Base-by-base conservation (phyloP, 2,797 vertebrate genomes). In the Numenius phaeopus region DNA sequence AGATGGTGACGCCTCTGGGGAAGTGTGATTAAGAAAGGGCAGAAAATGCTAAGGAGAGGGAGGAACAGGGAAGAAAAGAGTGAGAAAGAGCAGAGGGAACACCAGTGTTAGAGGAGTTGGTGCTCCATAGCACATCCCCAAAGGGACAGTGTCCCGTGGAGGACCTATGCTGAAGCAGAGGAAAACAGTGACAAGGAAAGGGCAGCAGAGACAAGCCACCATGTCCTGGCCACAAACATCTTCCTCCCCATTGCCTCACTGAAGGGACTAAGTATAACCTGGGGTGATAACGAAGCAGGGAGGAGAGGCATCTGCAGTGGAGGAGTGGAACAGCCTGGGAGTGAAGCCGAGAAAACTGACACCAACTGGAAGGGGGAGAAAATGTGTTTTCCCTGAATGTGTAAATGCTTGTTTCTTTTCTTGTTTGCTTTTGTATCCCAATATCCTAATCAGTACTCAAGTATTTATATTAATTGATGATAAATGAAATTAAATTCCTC, bases 271-370 rank as follows among this genome's bases (percentile, higher is more conserved):
- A 37, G 22, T 32, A 10, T 27, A 70, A 55, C 27, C 49, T 37
- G 34, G 0, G 2, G 20, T 2, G 2, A 19, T 62, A 69, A 42
- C 1, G 0, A 76, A 62, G 26, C 9, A n/a, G 22, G 29, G 29
- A 52, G 20, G 26, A 49, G 32, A 67, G 29, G 15, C 2, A 2
- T 10, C 40, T 40, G 21, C 17, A 65, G 42, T 15, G 30, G 17
- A 72, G 27, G 27, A 57, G 37, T 49, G 32, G 42, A 30, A 16
- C 2, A 47, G 20, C 18, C 52, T 20, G 37, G 40, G 17, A 42
- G 21, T 21, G 24, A 62, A 57, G 30, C 1, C 70, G 49, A 49
- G 29, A 20, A 66, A 73, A 17, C 19, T 58, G 37, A 52, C 19
- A 52, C 10, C 15, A 46, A 18, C 39, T 26, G 32, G 29, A 39